Evolutionary conservation across 2,888 invertebrate species (phyloP).

Genomic region (Xanthorhoe designata): DNA sequence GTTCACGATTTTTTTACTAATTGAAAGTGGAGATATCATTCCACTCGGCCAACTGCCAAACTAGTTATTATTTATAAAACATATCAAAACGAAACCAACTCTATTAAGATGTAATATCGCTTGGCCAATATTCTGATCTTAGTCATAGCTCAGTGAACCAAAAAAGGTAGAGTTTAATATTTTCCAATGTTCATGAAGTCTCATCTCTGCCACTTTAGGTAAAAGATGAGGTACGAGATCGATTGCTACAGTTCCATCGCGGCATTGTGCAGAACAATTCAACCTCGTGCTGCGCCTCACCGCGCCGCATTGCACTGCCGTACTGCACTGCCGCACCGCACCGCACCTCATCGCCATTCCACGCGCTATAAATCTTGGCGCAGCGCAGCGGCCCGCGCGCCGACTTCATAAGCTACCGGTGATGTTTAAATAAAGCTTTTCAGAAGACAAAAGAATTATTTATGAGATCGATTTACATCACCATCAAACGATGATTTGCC

Average conservation of each 20-base stretch:
- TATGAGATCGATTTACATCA: conserved; percentile 10
- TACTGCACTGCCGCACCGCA: background rate
- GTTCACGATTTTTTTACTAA: no score
- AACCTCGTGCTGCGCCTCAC: background rate
- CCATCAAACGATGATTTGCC: conserved; percentile 8
- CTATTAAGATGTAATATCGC: no score
- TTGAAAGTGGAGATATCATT: no score
- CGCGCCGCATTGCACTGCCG: conserved; percentile 1
- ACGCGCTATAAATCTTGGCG: background rate
- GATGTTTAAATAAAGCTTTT: conserved; percentile 6
- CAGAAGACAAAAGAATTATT: background rate
- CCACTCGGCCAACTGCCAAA: no score
- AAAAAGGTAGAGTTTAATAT: background rate
- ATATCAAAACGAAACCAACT: no score
- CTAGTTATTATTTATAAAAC: no score
- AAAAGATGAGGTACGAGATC: conserved; percentile 2
- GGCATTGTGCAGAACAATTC: conserved; percentile 9
- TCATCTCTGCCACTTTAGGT: background rate
- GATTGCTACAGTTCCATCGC: background rate
- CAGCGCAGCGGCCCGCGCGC: conserved; percentile 1
- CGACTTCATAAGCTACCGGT: background rate
- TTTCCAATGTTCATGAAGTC: background rate
- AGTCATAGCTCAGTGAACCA: no score
- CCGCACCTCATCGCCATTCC: background rate
- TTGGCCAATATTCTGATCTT: no score